A percentile compares a stretch with the other conserved stretches of the same genome.
Evolutionary conservation across 1,140 invertebrate genomes (phyloP).

Genomic region (Glossosoma conforme): DNA sequence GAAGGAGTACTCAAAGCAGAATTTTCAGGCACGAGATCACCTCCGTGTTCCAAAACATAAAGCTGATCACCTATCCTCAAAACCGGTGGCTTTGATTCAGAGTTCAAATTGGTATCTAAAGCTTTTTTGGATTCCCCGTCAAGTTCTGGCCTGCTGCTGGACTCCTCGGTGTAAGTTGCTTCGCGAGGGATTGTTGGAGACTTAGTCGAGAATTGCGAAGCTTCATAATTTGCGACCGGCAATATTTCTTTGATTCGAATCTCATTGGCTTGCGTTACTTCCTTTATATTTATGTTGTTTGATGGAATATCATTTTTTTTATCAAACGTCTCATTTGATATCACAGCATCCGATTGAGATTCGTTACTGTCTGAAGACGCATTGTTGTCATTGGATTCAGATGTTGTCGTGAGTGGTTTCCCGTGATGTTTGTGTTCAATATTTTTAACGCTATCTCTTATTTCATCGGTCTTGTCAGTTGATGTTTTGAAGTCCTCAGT

Average conservation of each 20-base stretch:
- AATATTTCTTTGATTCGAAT: constrained; percentile 48
- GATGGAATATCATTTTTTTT: no score
- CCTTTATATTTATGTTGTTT: constrained; percentile 48
- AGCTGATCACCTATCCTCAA: constrained; percentile 41
- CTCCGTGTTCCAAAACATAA: constrained; percentile 38
- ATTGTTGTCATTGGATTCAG: no score
- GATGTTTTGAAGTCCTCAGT: not conserved
- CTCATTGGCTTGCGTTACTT: constrained; percentile 46
- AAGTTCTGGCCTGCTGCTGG: constrained; percentile 33
- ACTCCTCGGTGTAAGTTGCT: constrained; percentile 40
- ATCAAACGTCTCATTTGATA: no score
- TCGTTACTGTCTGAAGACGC: no score
- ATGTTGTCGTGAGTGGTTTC: no score
- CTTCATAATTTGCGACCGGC: constrained; percentile 39
- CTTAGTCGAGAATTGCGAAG: constrained; percentile 40
- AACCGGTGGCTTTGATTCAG: constrained; percentile 34
- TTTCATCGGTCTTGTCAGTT: not conserved
- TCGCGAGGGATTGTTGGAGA: constrained; percentile 44
- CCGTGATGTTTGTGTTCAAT: no score
- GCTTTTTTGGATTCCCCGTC: constrained; percentile 34
- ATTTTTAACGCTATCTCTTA: no score
- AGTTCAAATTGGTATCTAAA: constrained; percentile 26
- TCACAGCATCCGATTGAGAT: no score
- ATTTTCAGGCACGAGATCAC: constrained; percentile 37
- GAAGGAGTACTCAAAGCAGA: constrained; percentile 35